These are phyloP conservation scores for Sanderia malayensis DNA, from an alignment of 30 jellyfish, hydroid and myxozoan species.

Conservation along the genomic window DNA sequence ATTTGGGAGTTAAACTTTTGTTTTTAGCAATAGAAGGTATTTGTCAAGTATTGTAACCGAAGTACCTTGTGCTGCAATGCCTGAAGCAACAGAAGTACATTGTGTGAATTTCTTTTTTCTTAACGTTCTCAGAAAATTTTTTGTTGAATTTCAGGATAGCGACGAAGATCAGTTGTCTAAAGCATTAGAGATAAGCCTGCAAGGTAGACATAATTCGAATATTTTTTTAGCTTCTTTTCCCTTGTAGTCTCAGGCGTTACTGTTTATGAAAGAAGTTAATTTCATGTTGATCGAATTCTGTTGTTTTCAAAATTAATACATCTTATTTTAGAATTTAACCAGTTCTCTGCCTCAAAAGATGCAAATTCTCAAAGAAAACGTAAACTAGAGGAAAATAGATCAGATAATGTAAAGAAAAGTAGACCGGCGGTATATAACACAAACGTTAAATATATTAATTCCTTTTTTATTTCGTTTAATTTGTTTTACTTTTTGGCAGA, in stretches of 20 bases:
- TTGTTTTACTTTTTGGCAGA: not conserved
- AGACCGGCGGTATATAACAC: not conserved
- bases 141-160: slow-evolving; percentile 23
- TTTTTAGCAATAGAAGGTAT: too few relatives aligned
- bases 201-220: slow-evolving; percentile 60
- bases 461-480: not conserved
- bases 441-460: too few relatives aligned
- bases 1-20: too few relatives aligned
- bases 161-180: slow-evolving; percentile 64
- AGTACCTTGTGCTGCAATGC: too few relatives aligned
- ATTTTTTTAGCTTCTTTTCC: too few relatives aligned
- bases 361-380: not conserved
- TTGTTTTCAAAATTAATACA: not conserved
- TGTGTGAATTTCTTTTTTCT: not conserved
- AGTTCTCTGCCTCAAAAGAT: not conserved
- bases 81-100: not conserved
- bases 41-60: too few relatives aligned
- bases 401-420: not conserved
- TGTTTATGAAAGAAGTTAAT: not conserved
- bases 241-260: not conserved
- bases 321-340: not conserved
- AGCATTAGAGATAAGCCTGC: slow-evolving; percentile 68
- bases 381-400: not conserved
- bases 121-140: not conserved
- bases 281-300: too few relatives aligned